Base-by-base conservation (phyloP, 1,140 invertebrate species). In the Cyclargus thomasi region DNA sequence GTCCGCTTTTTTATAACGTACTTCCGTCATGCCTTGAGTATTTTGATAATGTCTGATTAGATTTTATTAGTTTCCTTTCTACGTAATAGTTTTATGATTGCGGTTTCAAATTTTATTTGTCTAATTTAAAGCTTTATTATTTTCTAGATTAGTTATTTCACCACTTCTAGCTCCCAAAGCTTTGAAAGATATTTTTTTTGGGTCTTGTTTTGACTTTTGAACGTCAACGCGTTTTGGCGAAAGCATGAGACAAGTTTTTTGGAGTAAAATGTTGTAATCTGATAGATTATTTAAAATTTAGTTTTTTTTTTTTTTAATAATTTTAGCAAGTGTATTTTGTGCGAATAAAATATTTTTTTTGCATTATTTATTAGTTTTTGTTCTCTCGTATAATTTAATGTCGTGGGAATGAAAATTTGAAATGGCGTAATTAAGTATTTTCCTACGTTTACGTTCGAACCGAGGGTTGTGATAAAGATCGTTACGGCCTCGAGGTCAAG, bases 401-500 rank as follows among this genome's bases (percentile, higher is more conserved):
- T 21, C 21, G 55, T 59, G 55, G 18, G 17, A 59, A 59, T 59
- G 55, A 11, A 59, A 59, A 59, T 59, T 18, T 59, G 20, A 59
- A 59, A 59, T 21, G 55, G 17, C 55, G 55, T 10, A 59, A 59
- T 59, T 59, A 59, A 59, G 7, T 55, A 16, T 47, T n/a, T 20
- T 35, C 53, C 29, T 35, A 53, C 53, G 53, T 66, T 66, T 47
- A 47, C 39, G 65, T 67, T 67, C 57, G 63, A 53, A 20, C 36
- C 57, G 36, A 64, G 55, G 66, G 63, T 65, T 59, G 65, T 59
- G 69, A 70, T 70, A 67, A 65, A 67, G 53, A 67, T 67, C 17
- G 59, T 64, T 47, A 62, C 53, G 21, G 64, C 64, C 29, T n/a
- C 23, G 68, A 71, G 70, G 70, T 62, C 67, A 71, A 71, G 67